Evolutionary conservation across 2,113 vertebrate genomes (phyloP), one percentile per base, ranked within the genome.

Genomic region (Muntiacus muntjak): DNA sequence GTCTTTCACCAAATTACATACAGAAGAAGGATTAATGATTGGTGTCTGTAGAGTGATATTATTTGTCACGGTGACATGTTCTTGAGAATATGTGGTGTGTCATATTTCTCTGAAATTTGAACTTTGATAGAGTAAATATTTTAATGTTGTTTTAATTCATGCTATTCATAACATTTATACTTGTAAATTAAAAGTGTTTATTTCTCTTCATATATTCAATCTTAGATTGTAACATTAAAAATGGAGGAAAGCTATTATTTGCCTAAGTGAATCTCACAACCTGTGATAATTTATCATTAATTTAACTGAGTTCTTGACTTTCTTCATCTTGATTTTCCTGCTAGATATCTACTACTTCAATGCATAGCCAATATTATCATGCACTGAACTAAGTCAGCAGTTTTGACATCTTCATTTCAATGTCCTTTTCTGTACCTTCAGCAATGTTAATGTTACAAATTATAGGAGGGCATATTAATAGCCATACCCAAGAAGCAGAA

Each of bases 381-480:
- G 97, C 95, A 17, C 97, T 0, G 50, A 98, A 99, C 99, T 98
- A 98, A 98, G 99, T 99, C 99, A 99, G 99, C 99, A 99, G 98
- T 99, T 99, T 98, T 99, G 98, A 99, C 97, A 71, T 99, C 99
- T 99, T 98, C 98, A 99, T 99, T 99, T 98, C 99, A 98, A 98
- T 99, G 99, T 99, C 99, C 99, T 99, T 99, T 99, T 99, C 98
- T 98, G 99, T 99, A 99, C 99, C 99, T 98, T 99, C 99, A 98
- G 98, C 99, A 99, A 99, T 99, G 99, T 99, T 99, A 99, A 99
- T 99, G 98, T 99, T 99, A 99, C 99, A 99, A 99, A 99, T 99
- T 99, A 99, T 98, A 91, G 98, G 98, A 98, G 97, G 98, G 98
- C 98, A 96, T 99, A 99, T 99, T 99, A 99, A 99, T 99, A 99